Evolutionary conservation across 2,888 invertebrate genomes (phyloP), one percentile per base, ranked within the genome.

Genomic region (Drosophila birchii): DNA sequence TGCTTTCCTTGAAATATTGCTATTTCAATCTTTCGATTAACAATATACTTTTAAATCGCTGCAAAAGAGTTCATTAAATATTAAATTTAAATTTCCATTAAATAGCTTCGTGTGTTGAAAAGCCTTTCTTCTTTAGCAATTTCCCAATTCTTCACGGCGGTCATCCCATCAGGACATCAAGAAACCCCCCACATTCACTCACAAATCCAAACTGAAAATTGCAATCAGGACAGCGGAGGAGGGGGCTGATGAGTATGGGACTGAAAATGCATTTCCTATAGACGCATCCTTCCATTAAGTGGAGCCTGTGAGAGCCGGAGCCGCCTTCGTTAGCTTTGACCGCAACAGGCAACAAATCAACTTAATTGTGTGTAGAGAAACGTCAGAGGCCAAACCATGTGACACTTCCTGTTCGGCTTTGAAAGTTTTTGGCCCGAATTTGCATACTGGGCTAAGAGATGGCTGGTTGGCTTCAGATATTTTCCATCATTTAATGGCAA

Each of bases 271-370:
- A 71, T 68, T 68, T 68, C 71, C 58, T 57, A n/a, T 29, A 34
- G 45, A 70, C 47, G 60, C 68, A 71, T 71, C 68, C 68, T 69
- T 71, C 59, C 71, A 68, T 68, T 68, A 71, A 58, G 58, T 47
- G 71, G 38, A 67, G 45, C 67, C 57, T 39, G 39, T 26, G 26
- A 23, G 45, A 36, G 39, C 29, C 26, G 34, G 56, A 56, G 75
- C 51, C 57, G 66, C 68, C 69, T 81, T 81, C 82, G 77, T 79
- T 77, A 54, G 79, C 78, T 81, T 82, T 80, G 80, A 79, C 79
- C 79, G 72, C 79, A 79, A 71, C 77, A 76, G 72, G 79, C 79
- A 79, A 80, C 79, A 82, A 80, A 81, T 79, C 82, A 82, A 80
- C 78, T 80, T 80, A 80, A 80, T 80, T 82, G 80, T 80, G 58